Evolutionary conservation across 2,888 invertebrate species (phyloP), one percentile per base, ranked within the genome.

Genomic region (Eilema caniola): DNA sequence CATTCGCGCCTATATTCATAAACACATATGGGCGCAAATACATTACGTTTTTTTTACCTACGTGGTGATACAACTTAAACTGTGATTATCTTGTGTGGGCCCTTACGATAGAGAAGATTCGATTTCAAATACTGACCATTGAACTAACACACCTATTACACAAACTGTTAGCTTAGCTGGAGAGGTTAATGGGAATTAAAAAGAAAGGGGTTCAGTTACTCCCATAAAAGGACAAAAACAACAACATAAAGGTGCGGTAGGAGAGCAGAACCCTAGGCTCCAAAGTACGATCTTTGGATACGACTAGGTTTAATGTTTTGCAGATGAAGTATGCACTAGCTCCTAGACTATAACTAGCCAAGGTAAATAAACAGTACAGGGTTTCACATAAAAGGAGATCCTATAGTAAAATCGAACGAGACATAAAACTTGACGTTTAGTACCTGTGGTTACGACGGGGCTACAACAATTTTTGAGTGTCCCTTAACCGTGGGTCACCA

Each of bases 381-480:
- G 31, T 12, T 41, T 56, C 23, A 57, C 59, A 63, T 62, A 70
- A 65, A 64, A 62, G 33, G 56, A 68, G 24, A 69, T 63, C 57
- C 23, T 56, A 25, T 66, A 64, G 60, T 73, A 66, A 75, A 66
- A 73, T 75, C 69, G 61, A 68, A 68, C 59, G 64, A 56, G 31
- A 66, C 59, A 57, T 71, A 72, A 76, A 78, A 53, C 37, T 65
- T 71, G 66, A 69, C 41, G 59, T 60, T 62, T 57, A 68, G 57
- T 68, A 67, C 69, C 69, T 67, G 59, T 23, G 23, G 53, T 57
- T 69, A 69, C 47, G 60, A 66, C 66, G 47, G 31, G 41, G 25
- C 53, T 62, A 47, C 73, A 75, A 69, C 64, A 70, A 71, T 75
- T 60, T 75, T 73, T 69, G 70, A 73, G 57, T 67, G 60, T 73